These are phyloP conservation scores for Gibbula magus DNA, from an alignment of 2,888 invertebrate genomes.

Conservation along the genomic window DNA sequence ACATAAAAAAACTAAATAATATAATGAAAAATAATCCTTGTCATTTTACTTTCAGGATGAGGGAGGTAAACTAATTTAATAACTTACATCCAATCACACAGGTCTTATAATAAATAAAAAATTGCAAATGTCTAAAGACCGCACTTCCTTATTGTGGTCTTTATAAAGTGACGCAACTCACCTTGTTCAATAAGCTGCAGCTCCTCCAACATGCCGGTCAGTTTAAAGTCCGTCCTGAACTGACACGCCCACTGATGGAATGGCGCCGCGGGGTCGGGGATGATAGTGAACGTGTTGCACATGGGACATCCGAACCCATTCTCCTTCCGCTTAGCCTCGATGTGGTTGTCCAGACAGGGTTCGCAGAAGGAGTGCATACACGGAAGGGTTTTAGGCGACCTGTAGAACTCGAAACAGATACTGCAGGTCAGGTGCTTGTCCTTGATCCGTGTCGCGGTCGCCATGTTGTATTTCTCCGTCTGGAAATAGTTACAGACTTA, in stretches of 20 bases:
- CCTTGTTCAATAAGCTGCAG: not conserved
- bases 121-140: no score
- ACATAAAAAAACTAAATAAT: no score
- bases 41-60: no score
- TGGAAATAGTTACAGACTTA: not conserved
- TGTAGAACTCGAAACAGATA: not conserved
- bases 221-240: not conserved
- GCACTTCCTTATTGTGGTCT: no score
- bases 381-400: not conserved
- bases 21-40: no score
- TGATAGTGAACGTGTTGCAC: not conserved
- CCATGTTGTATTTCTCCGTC: not conserved
- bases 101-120: no score
- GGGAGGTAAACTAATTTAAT: no score
- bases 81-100: no score
- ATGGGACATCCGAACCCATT: not conserved
- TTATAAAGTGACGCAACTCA: no score
- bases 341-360: not conserved
- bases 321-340: not conserved
- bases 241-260: not conserved
- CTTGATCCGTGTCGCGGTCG: not conserved
- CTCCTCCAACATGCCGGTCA: not conserved
- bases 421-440: conserved; percentile 1
- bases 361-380: conserved; percentile 3
- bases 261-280: not conserved